Conservation (phyloP, 2,888 invertebrate genomes). For the Stenolophus ochropezus region DNA sequence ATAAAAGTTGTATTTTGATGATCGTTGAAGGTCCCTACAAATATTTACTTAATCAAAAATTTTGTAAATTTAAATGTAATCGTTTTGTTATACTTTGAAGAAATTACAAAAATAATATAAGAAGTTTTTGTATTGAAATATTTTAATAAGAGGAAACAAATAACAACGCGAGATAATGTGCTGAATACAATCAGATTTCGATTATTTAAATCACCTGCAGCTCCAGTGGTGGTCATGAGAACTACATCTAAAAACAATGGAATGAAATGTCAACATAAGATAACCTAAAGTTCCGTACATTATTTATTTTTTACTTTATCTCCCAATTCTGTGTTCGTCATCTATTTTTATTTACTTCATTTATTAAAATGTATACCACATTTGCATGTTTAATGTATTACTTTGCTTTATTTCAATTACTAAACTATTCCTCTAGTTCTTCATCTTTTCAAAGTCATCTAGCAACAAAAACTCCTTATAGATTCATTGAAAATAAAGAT, state of each 20-base stretch:
- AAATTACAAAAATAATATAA: too few species aligned
- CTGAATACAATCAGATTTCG: too few species aligned
- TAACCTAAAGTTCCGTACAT: neutral
- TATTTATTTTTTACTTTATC: neutral
- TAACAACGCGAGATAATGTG: too few species aligned
- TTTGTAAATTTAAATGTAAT: too few species aligned
- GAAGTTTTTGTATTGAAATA: too few species aligned
- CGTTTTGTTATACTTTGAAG: too few species aligned
- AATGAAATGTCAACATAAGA: neutral
- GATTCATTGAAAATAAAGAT: constrained; percentile 80
- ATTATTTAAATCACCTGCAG: neutral
- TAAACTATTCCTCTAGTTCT: neutral
- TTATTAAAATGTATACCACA: neutral
- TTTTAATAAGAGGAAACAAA: too few species aligned
- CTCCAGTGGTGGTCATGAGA: neutral
- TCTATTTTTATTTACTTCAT: neutral
- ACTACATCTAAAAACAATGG: neutral
- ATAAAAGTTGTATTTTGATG: too few species aligned
- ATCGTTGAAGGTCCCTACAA: too few species aligned
- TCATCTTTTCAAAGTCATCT: constrained; percentile 73
- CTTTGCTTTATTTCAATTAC: constrained; percentile 4
- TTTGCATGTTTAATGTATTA: neutral
- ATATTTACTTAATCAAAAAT: too few species aligned
- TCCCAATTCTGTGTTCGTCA: neutral
- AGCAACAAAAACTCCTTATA: constrained; percentile 84